phyloP scores from a whole-genome alignment of 92 coral and sea anemone genomes.

The Paragorgia papillata region DNA sequence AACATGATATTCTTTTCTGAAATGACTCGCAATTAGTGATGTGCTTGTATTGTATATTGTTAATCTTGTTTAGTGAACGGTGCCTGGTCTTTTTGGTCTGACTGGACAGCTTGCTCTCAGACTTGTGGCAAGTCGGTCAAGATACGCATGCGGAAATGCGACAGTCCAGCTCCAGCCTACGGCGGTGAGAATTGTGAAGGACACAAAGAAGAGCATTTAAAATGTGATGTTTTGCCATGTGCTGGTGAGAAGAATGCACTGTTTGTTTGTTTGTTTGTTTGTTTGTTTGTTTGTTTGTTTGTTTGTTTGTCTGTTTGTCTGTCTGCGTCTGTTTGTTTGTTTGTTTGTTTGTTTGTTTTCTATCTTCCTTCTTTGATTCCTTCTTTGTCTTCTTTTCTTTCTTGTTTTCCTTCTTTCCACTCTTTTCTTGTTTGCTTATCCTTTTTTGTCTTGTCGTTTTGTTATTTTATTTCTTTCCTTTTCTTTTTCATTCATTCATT shows the following conservation, averaged over 20 bases:
- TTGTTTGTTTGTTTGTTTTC: background rate
- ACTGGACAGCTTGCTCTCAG: conserved; percentile 39
- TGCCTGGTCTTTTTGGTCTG: conserved; percentile 34
- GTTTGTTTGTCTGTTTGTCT: background rate
- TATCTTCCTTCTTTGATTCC: background rate
- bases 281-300: background rate
- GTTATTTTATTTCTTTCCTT: too few species aligned
- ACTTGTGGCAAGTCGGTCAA: conserved; percentile 23
- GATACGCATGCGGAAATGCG: conserved; percentile 42
- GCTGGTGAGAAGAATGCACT: conserved; percentile 2
- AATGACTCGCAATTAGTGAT: too few species aligned
- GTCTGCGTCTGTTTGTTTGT: background rate
- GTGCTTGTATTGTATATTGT: too few species aligned
- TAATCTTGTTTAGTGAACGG: conserved; percentile 27
- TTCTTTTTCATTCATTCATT: too few species aligned
- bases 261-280: background rate
- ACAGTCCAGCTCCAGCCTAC: conserved; percentile 13
- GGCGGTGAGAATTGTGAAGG: conserved; percentile 29
- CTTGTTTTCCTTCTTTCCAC: background rate
- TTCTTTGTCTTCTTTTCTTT: background rate
- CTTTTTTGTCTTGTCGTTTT: too few species aligned
- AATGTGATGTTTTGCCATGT: conserved; percentile 25
- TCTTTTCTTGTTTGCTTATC: background rate
- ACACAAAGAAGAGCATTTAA: background rate
- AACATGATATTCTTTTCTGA: too few species aligned